Percentiles rank a stretch among this genome's conserved stretches.
Evolutionary conservation across 2,113 vertebrate species (phyloP).

Genomic region (Cranoglanis bouderius): DNA sequence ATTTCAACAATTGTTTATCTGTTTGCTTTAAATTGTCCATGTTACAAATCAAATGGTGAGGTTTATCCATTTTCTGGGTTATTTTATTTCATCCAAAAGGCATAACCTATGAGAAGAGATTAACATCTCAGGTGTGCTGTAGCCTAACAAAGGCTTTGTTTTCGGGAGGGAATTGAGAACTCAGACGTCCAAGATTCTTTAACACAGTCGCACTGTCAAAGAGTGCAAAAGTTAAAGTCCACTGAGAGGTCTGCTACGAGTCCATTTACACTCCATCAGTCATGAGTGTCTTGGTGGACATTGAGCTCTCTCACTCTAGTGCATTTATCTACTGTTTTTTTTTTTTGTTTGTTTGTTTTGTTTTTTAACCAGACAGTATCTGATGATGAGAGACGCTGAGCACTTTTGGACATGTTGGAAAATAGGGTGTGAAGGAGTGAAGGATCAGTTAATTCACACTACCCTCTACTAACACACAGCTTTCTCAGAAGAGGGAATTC

Average conservation of each 20-base stretch:
- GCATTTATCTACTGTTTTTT: background rate
- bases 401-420: conserved; percentile 18
- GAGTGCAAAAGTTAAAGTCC: background rate
- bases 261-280: conserved; percentile 11
- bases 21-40: background rate
- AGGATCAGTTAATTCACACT: background rate
- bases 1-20: background rate
- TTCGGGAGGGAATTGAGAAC: background rate
- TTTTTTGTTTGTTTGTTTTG: no score
- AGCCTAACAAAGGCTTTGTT: background rate
- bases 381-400: background rate
- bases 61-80: background rate
- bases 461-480: background rate
- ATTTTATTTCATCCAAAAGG: background rate
- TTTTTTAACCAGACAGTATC: background rate
- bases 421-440: background rate
- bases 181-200: background rate
- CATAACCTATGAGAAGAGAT: background rate
- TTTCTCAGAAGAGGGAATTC: background rate
- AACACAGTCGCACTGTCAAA: background rate
- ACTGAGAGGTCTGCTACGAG: background rate
- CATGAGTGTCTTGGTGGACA: background rate
- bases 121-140: background rate
- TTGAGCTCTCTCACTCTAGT: background rate
- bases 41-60: background rate